Conservation (phyloP, 2,888 invertebrate species). For the Dendrolimus houi region DNA sequence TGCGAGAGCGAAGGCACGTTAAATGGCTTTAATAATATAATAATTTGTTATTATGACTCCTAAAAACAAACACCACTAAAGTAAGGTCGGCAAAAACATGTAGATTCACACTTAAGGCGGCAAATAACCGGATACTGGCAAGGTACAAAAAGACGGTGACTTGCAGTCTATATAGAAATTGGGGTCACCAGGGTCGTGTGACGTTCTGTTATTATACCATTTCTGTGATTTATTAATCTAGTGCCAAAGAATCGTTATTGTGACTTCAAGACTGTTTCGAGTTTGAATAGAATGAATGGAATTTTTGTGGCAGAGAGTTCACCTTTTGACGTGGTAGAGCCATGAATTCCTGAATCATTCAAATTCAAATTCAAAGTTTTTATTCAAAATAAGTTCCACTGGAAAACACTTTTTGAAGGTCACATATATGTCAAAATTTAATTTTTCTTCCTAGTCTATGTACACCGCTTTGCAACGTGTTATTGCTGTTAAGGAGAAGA, state of each 20-base stretch:
- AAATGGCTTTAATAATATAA: background rate
- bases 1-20: too few relatives aligned
- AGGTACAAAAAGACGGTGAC: conserved; percentile 26
- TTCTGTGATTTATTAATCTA: background rate
- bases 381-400: too few relatives aligned
- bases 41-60: background rate
- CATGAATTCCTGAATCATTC: too few relatives aligned
- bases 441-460: too few relatives aligned
- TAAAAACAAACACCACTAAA: background rate
- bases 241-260: background rate
- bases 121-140: conserved; percentile 19
- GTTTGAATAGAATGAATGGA: too few relatives aligned
- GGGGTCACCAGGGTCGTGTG: conserved; percentile 20
- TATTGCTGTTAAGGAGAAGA: too few relatives aligned
- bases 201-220: background rate
- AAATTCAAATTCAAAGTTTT: too few relatives aligned
- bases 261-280: background rate
- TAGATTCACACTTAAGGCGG: background rate
- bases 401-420: too few relatives aligned
- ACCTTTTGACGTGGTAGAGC: too few relatives aligned
- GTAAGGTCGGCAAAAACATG: background rate
- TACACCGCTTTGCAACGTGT: too few relatives aligned
- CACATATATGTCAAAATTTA: too few relatives aligned
- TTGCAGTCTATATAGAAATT: conserved; percentile 24
- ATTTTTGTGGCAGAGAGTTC: too few relatives aligned